Base-by-base conservation (phyloP, 2,888 invertebrate genomes). In the Cosmia trapezina region DNA sequence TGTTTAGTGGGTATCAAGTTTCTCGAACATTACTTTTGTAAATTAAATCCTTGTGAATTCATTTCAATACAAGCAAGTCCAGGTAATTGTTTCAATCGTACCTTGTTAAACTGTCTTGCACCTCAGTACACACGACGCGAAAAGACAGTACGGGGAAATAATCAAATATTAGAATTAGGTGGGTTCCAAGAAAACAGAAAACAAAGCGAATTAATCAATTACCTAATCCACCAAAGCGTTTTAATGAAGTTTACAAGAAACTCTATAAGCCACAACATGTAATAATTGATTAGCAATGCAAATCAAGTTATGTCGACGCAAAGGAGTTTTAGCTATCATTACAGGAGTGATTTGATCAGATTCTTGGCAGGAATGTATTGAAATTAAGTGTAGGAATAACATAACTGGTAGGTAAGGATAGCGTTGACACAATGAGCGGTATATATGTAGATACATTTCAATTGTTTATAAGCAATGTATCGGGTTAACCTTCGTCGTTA, bases 1-100 rank as follows among this genome's bases (percentile, higher is more conserved):
- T 80, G 76, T 82, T 82, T 73, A 84, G 45, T 72, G 61, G 57
- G 33, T 79, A 76, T 82, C 61, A 73, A 70, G 83, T 81, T 79
- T 83, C 82, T 57, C 19, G 51, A 62, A 62, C 59, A 63, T 63
- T 73, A 60, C 64, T 71, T 81, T 68, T 66, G 70, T 56, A 76
- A 81, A 83, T 76, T 73, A 84, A 78, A 81, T 71, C 69, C 74
- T 69, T 71, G 72, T 60, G 67, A 61, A 74, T 72, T 75, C 28
- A 84, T 76, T 83, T 70, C 22, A 51, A 76, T 73, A 78, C 51
- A 73, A 63, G 57, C 62, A 11, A 37, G 47, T 54, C 49, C 22
- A 12, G 80, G 69, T 80, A 78, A 80, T 75, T 75, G 69, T 75
- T 64, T 64, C 17, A 14, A 70, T 54, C 17, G 45, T 14, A 37